Base-by-base conservation (phyloP, 1,140 invertebrate species). In the Drosophila mojavensis region DNA sequence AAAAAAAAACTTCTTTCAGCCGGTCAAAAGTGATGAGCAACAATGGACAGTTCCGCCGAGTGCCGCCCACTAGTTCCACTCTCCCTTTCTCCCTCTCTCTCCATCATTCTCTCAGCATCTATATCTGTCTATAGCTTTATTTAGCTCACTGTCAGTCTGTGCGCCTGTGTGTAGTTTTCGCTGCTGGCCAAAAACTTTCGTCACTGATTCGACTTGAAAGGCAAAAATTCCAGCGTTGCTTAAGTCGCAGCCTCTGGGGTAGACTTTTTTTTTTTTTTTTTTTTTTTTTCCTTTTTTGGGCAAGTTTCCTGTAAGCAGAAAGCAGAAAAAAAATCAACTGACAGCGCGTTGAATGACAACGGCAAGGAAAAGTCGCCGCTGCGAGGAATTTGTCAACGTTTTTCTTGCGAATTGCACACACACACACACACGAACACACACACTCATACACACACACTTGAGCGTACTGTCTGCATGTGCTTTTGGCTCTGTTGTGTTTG, bases 331-430 rank as follows among this genome's bases (percentile, higher is more conserved):
- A 80, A 89, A 74, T 78, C 56, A 60, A 68, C 75, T 89, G 84
- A 89, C 84, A 89, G 81, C 84, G 85, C 84, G 85, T 65, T 89
- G 83, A 88, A 88, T 89, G 83, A 89, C 84, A 88, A 80, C 67
- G 62, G 76, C 73, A 71, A 45, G 58, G 58, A 63, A 79, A 76
- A 78, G 64, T 77, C 81, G 83, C 66, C 67, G 67, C 48, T 71
- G 60, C 66, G 59, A 69, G 75, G 79, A 89, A 72, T 88, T 88
- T 88, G 84, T 89, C 83, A 88, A 88, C 84, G 88, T 84, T 83
- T 80, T 83, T 86, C 56, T 50, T 65, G 11, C 6, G 43, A 33
- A 33, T 48, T 20, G 11, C 13, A 26, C 36, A 43, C 20, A 30
- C 26, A 53, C 28, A 15, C n/a, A 56, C 48, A 28, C 30, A 47